Evolutionary conservation across 1,140 invertebrate genomes (phyloP).

Genomic region (Hyphantria cunea): DNA sequence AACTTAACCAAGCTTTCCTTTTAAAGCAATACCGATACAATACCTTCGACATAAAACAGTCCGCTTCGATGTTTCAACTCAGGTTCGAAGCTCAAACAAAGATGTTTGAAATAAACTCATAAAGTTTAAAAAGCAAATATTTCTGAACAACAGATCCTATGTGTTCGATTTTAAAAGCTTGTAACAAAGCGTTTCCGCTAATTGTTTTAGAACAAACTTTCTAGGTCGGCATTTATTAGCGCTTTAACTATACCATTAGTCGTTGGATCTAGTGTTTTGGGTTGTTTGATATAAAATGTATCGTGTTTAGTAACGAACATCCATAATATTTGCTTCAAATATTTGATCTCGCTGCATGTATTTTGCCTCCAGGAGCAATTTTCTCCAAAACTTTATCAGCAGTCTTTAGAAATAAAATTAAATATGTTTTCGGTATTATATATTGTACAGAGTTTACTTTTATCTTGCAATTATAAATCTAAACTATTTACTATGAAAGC

Average conservation of each 20-base stretch:
- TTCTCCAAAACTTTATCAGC: no score
- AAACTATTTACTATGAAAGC: no score
- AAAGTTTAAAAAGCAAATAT: conserved; percentile 36
- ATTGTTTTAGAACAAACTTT: conserved; percentile 58
- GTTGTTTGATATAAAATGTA: conserved; percentile 5
- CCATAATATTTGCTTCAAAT: no score
- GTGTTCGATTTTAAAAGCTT: conserved; percentile 35
- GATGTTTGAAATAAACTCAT: conserved; percentile 36
- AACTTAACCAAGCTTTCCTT: background rate
- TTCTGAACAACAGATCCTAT: conserved; percentile 45
- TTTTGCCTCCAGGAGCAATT: no score
- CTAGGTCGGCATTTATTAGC: conserved; percentile 60
- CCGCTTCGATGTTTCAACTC: conserved; percentile 15
- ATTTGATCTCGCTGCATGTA: no score
- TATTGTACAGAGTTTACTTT: no score
- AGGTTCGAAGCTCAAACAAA: conserved; percentile 32
- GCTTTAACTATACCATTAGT: conserved; percentile 36
- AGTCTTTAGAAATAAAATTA: no score
- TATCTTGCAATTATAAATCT: no score
- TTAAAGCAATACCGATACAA: background rate
- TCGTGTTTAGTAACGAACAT: background rate
- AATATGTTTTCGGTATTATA: no score
- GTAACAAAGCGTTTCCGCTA: conserved; percentile 54
- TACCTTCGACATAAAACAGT: conserved; percentile 9
- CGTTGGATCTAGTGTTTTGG: conserved; percentile 31